Percentiles rank a stretch among this genome's conserved stretches.
phyloP scores from a whole-genome alignment of 1,140 invertebrate species.

The Luehdorfia chinensis region DNA sequence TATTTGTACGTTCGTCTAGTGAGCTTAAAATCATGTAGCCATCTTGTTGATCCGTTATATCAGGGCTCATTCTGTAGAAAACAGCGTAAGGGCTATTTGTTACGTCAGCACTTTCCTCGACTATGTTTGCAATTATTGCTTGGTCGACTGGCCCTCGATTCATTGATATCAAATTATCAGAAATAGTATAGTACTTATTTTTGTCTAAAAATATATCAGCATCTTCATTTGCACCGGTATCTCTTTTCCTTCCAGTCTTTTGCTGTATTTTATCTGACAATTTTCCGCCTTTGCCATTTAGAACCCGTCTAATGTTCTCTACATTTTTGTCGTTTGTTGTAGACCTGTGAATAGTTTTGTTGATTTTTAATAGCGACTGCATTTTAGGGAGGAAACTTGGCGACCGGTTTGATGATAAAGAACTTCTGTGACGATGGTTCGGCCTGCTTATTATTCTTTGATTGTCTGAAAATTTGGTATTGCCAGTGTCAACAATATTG shows the following conservation, averaged over 20 bases:
- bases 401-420: background rate
- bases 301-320: background rate
- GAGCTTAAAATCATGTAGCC: slow-evolving; percentile 16
- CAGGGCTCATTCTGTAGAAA: slow-evolving; percentile 44
- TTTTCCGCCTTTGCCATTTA: slow-evolving; percentile 1
- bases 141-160: slow-evolving; percentile 6
- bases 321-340: background rate
- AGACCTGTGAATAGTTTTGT: background rate
- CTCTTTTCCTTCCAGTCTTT: slow-evolving; percentile 12
- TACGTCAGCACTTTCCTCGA: slow-evolving; percentile 24
- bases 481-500: background rate
- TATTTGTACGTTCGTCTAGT: slow-evolving; percentile 18
- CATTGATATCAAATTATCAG: background rate
- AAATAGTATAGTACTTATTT: slow-evolving; percentile 8
- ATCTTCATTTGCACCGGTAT: background rate
- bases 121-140: slow-evolving; percentile 24
- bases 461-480: background rate
- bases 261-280: slow-evolving; percentile 4
- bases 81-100: slow-evolving; percentile 40
- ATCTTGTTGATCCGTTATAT: slow-evolving; percentile 25
- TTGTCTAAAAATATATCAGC: background rate
- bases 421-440: background rate
- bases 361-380: slow-evolving; percentile 9
- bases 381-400: background rate
- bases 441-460: background rate